Evolutionary conservation across 2,113 vertebrate genomes (phyloP), one percentile per base, ranked within the genome.

Genomic region (Tachysurus vachellii): DNA sequence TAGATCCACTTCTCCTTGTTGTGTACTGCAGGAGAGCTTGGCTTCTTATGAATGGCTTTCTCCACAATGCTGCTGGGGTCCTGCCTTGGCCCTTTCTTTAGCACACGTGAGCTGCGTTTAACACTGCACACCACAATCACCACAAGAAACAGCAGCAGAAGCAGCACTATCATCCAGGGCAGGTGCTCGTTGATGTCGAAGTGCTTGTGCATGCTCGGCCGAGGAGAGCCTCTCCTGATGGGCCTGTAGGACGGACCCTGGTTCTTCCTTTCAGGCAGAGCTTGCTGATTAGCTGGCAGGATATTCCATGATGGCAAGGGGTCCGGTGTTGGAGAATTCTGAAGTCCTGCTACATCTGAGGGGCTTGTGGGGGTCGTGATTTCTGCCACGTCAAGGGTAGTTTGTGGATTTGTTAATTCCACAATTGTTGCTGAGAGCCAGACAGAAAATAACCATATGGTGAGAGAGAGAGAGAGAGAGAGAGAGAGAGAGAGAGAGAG

Each of bases 121-220:
- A 99, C 92, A 0, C 98, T 99, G 91, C 98, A 99, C 62, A 97
- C 96, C 36, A 99, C 98, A 0, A 99, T 97, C 84, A 98, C 95
- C 89, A 99, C 97, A 50, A 99, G 95, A 73, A 97, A 96, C 90
- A 99, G 94, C 90, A 99, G 93, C 53, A 99, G 94, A 91, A 99
- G 96, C 71, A 99, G 96, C 59, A 99, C 98, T 0, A 99, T 98
- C 98, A 99, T 99, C 98, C 98, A 99, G 0, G 98, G 97, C 82
- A 99, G 93, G 90, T 99, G 98, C 91, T 99, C 98, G 0, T 99
- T 99, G 93, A 99, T 99, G 93, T 99, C 98, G 1, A 99, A 99
- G 92, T 97, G 96, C 93, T 95, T 95, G 83, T 97, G 96, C 85
- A 92, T 85, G 2, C 92, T 96, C 5, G 96, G 97, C 0, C 96